phyloP scores from a whole-genome alignment of 1,140 invertebrate species.

The Procambarus clarkii region DNA sequence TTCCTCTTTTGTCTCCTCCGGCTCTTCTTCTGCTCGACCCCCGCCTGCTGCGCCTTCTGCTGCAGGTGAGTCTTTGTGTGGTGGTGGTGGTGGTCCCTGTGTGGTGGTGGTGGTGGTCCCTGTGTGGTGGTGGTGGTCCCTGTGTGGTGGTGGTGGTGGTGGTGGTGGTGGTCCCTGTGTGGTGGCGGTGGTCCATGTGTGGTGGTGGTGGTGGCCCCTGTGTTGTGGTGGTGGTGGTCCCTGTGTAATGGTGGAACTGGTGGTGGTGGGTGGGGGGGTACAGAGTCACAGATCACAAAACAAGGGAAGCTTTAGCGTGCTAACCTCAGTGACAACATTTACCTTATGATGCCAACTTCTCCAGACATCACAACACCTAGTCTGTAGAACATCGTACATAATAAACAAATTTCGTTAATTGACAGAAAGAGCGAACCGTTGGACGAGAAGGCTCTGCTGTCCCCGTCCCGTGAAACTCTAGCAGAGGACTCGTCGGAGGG shows the following conservation, averaged over 20 bases:
- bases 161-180: too few relatives aligned
- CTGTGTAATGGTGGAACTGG: neutral
- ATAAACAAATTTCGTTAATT: too few relatives aligned
- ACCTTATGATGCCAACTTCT: neutral
- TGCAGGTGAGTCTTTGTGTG: slow-evolving; percentile 26
- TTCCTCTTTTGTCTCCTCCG: slow-evolving; percentile 73
- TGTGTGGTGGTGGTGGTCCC: too few relatives aligned
- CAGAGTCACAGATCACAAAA: too few relatives aligned
- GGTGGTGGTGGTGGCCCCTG: too few relatives aligned
- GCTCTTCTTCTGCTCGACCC: slow-evolving; percentile 73
- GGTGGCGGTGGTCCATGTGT: neutral
- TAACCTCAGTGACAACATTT: slow-evolving; percentile 36
- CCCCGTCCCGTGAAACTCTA: slow-evolving; percentile 52
- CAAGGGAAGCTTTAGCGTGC: too few relatives aligned
- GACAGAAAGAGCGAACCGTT: slow-evolving; percentile 38
- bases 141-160: too few relatives aligned
- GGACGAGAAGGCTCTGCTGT: slow-evolving; percentile 53
- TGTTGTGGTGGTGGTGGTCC: neutral
- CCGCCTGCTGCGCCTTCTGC: slow-evolving; percentile 69
- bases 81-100: neutral
- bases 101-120: too few relatives aligned
- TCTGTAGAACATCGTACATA: too few relatives aligned
- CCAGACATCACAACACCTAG: neutral
- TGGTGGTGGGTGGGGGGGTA: too few relatives aligned
- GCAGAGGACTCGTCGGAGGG: slow-evolving; percentile 36